Conservation (phyloP, 64 coral and sea anemone genomes). For the Hydrozoanthus tunicans region DNA sequence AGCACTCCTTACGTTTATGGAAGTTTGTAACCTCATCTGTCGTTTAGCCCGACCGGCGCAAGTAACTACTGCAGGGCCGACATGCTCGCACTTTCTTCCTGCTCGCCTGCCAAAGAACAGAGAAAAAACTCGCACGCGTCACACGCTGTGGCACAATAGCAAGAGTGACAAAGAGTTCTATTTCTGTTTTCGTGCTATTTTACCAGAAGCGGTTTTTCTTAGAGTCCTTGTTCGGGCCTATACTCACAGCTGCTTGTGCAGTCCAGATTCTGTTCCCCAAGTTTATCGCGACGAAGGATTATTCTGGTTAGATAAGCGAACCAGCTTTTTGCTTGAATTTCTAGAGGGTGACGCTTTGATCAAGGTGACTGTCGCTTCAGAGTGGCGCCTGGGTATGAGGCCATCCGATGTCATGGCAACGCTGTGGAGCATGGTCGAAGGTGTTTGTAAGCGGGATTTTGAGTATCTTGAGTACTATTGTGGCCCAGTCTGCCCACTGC, state of each 20-base stretch:
- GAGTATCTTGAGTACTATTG: slow-evolving; percentile 9
- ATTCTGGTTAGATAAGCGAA: background rate
- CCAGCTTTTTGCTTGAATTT: slow-evolving; percentile 20
- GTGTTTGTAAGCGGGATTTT: slow-evolving; percentile 15
- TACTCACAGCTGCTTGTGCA: slow-evolving; percentile 5
- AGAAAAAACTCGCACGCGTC: background rate
- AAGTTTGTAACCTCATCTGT: slow-evolving; percentile 18
- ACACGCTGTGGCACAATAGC: slow-evolving; percentile 23
- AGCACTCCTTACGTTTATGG: slow-evolving; percentile 12
- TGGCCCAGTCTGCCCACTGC: slow-evolving; percentile 34
- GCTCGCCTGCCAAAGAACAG: background rate
- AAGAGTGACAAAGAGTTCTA: slow-evolving; percentile 22
- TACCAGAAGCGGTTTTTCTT: slow-evolving; percentile 30
- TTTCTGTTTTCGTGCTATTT: slow-evolving; percentile 3
- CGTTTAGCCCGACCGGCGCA: background rate
- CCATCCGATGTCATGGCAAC: slow-evolving; percentile 37
- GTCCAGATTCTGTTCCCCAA: background rate
- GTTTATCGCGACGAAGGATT: slow-evolving; percentile 2
- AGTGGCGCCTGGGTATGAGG: slow-evolving; percentile 5
- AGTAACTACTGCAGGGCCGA: background rate
- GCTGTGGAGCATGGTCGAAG: slow-evolving; percentile 13
- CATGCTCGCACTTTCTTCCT: slow-evolving; percentile 7
- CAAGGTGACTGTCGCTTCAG: slow-evolving; percentile 1
- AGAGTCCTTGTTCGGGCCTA: slow-evolving; percentile 25
- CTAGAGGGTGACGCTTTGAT: slow-evolving; percentile 15